phyloP scores from a whole-genome alignment of 2,888 invertebrate genomes.

The Tenthredo livida region DNA sequence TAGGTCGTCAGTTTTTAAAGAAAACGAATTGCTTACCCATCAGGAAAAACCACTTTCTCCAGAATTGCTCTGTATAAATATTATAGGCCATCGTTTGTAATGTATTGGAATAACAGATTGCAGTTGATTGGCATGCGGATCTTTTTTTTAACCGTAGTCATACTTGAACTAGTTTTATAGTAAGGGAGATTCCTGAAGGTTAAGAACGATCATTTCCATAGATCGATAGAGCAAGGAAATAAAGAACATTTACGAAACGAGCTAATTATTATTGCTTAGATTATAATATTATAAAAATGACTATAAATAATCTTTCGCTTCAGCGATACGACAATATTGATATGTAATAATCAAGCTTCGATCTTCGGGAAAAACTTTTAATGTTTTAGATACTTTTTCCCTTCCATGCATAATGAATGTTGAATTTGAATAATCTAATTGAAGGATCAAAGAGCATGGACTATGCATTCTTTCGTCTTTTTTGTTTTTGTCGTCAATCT shows the following conservation, averaged over 20 bases:
- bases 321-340: too few relatives aligned
- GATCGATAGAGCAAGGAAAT: neutral
- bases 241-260: neutral
- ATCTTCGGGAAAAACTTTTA: neutral
- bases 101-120: too few relatives aligned
- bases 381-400: neutral
- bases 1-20: too few relatives aligned
- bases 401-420: neutral
- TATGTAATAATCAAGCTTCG: too few relatives aligned
- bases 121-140: neutral
- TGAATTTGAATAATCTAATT: too few relatives aligned
- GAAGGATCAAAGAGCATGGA: neutral
- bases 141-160: neutral
- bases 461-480: neutral
- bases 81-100: too few relatives aligned
- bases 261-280: too few relatives aligned
- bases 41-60: too few relatives aligned
- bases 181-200: too few relatives aligned
- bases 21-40: too few relatives aligned
- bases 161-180: conserved; percentile 28
- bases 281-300: neutral
- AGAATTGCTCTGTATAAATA: too few relatives aligned
- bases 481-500: neutral
- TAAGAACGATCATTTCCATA: too few relatives aligned
- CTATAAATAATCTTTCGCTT: neutral